Evolutionary conservation across 2,888 invertebrate species (phyloP), one percentile per base, ranked within the genome.

Genomic region (Hedya salicella): DNA sequence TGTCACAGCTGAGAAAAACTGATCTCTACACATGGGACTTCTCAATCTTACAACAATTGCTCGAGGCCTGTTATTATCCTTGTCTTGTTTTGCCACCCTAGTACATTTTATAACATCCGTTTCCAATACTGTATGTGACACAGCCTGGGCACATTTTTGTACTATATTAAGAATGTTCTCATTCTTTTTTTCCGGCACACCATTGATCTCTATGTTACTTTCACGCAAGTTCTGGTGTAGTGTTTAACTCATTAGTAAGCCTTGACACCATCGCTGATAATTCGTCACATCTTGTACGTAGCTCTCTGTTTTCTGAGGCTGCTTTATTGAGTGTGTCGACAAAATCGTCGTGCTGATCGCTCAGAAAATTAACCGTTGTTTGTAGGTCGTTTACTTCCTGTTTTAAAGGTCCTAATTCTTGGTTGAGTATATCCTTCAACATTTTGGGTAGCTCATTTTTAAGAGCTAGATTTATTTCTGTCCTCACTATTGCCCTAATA

Each of bases 141-240:
- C 54, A 3, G 59, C 62, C 6, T 63, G 62, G 0, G 62, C 48
- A 1, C 72, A 67, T 30, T 73, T 62, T 6, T 30, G 0, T 1
- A 71, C 25, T n/a, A 42, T 42, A n/a, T 48, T 69, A 0, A 50
- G 14, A 13, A 69, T 42, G 9, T 68, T 72, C 60, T 71, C 74
- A 4, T 63, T 40, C 13, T 57, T 66, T 36, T 71, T 59, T 68
- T 74, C 75, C 0, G 74, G 73, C n/a, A 75, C 21, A 11, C 73
- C 68, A 16, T 69, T 71, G 8, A 76, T 68, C 48, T 74, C 73
- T 0, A 74, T 42, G 19, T 73, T 74, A 19, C 44, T 66, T n/a
- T 67, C 69, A 0, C 72, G 57, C 52, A 65, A 14, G 16, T 13
- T 42, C n/a, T n/a, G n/a, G n/a, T n/a, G n/a, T n/a, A 11, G n/a